phyloP scores from a whole-genome alignment of 2,113 vertebrate species.

The Eurystomus gularis region DNA sequence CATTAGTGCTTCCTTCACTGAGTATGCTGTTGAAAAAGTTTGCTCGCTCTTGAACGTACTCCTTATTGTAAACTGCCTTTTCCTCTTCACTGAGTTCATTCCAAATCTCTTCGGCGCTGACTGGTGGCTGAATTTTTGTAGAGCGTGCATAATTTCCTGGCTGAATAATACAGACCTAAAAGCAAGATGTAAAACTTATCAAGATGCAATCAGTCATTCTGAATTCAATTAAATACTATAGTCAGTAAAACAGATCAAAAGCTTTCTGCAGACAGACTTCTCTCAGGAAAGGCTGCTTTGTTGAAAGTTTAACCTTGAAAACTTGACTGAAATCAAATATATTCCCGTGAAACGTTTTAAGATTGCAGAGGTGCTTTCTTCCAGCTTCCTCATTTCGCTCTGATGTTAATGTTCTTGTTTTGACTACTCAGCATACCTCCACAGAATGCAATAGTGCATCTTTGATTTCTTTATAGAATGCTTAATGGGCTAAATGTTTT shows the following conservation, averaged over 20 bases:
- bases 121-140: slow-evolving; percentile 74
- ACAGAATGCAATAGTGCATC: neutral
- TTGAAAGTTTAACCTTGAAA: slow-evolving; percentile 29
- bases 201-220: neutral
- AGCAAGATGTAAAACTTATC: neutral
- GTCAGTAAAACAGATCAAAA: slow-evolving; percentile 11
- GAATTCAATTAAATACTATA: neutral
- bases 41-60: slow-evolving; percentile 68
- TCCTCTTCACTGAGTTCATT: slow-evolving; percentile 66
- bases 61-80: slow-evolving; percentile 66
- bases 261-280: neutral
- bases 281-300: neutral
- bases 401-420: slow-evolving; percentile 13
- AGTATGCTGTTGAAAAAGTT: slow-evolving; percentile 67
- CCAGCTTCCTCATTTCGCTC: neutral
- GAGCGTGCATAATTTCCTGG: slow-evolving; percentile 80
- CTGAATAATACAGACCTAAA: slow-evolving; percentile 81
- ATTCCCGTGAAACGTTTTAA: neutral
- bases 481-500: slow-evolving; percentile 20
- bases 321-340: slow-evolving; percentile 14
- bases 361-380: slow-evolving; percentile 12
- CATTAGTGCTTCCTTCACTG: slow-evolving; percentile 53
- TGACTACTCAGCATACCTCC: neutral
- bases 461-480: neutral
- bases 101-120: slow-evolving; percentile 71